Percentiles rank a stretch among this genome's conserved stretches.
These are phyloP conservation scores for Apogon talboti DNA, from an alignment of 2,797 vertebrate species.

Conservation along the genomic window DNA sequence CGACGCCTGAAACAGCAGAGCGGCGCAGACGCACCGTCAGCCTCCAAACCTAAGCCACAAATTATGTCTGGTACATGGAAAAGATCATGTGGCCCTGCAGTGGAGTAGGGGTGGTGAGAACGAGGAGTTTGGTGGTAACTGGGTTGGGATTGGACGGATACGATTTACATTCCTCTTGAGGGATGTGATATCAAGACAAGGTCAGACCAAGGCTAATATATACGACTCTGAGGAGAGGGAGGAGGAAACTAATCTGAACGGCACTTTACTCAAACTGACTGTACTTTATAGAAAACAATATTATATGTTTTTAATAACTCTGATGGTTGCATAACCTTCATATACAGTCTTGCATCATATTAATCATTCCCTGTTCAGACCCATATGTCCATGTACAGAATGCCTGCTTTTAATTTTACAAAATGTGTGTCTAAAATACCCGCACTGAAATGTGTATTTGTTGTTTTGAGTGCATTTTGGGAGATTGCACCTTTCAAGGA, in stretches of 20 bases:
- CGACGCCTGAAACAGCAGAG: constrained; percentile 83
- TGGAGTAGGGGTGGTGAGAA: constrained; percentile 78
- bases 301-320: constrained; percentile 19
- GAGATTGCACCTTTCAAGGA: constrained; percentile 52
- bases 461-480: constrained; percentile 43
- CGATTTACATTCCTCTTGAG: constrained; percentile 83
- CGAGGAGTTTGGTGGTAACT: constrained; percentile 76
- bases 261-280: constrained; percentile 36
- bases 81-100: constrained; percentile 80
- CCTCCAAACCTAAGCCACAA: constrained; percentile 87
- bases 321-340: constrained; percentile 24
- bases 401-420: constrained; percentile 3
- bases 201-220: constrained; percentile 82
- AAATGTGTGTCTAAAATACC: constrained; percentile 15
- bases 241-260: constrained; percentile 42
- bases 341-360: constrained; percentile 27
- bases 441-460: background rate
- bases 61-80: constrained; percentile 85
- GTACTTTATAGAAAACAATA: constrained; percentile 38
- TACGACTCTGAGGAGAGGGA: constrained; percentile 54
- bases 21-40: constrained; percentile 85
- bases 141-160: constrained; percentile 80
- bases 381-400: constrained; percentile 10
- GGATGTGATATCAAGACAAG: constrained; percentile 84
- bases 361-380: constrained; percentile 10